These are phyloP conservation scores for Mesochorus sp. DNA, from an alignment of 2,888 invertebrate genomes.

Conservation along the genomic window DNA sequence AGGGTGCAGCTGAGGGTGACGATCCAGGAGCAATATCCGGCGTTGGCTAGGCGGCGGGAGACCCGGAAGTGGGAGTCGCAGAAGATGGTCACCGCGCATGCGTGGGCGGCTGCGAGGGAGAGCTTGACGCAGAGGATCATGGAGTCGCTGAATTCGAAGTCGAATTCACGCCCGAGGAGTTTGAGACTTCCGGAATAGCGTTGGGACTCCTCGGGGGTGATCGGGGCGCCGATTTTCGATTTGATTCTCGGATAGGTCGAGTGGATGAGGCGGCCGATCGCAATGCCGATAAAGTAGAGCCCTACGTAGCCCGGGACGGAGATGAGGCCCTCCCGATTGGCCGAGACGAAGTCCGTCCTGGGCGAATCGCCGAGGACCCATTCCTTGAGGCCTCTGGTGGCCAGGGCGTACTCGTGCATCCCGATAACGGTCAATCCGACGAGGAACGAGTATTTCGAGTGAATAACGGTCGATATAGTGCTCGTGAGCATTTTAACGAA, in stretches of 20 bases:
- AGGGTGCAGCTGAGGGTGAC: conserved; percentile 86
- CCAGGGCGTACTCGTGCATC: conserved; percentile 86
- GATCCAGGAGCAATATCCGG: conserved; percentile 91
- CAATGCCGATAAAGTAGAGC: conserved; percentile 90
- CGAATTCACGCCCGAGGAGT: conserved; percentile 63
- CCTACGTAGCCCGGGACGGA: conserved; percentile 93
- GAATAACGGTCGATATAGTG: conserved; percentile 84
- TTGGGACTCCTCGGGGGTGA: too few species aligned
- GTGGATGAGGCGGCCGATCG: conserved; percentile 84
- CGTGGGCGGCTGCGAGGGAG: conserved; percentile 71
- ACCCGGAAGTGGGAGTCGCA: conserved; percentile 84
- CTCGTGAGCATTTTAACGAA: conserved; percentile 90
- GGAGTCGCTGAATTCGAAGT: conserved; percentile 71
- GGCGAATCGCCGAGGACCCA: conserved; percentile 87
- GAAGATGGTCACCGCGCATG: conserved; percentile 82
- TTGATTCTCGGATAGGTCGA: conserved; percentile 68
- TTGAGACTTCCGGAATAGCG: conserved; percentile 63
- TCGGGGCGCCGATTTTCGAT: conserved; percentile 18
- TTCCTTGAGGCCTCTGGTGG: conserved; percentile 86
- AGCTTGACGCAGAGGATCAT: conserved; percentile 76
- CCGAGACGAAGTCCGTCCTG: conserved; percentile 86
- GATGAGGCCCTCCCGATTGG: conserved; percentile 96
- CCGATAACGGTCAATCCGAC: conserved; percentile 84
- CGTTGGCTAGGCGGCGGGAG: conserved; percentile 92
- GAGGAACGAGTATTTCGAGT: conserved; percentile 83